phyloP scores from a whole-genome alignment of 2,797 vertebrate species.

The Amazona ochrocephala region DNA sequence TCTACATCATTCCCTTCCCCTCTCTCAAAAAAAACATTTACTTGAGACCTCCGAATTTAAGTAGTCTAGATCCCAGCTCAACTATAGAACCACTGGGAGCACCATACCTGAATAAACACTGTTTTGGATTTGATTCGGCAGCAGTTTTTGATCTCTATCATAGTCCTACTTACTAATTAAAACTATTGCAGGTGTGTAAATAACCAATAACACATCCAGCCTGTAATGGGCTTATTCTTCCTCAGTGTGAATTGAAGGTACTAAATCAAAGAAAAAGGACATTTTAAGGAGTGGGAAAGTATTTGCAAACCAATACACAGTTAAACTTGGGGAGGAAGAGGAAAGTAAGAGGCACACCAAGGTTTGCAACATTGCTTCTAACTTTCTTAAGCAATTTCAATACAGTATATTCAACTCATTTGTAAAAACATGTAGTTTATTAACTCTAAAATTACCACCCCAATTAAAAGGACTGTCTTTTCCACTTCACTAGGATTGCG shows the following conservation, averaged over 20 bases:
- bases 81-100: not conserved
- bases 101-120: not conserved
- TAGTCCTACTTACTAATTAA: not conserved
- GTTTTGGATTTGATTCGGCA: not conserved
- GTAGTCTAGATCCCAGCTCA: not conserved
- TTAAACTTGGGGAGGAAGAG: not conserved
- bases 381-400: not conserved
- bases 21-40: not conserved
- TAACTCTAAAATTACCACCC: conserved; percentile 22
- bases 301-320: not conserved
- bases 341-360: not conserved
- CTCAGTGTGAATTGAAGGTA: not conserved
- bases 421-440: not conserved
- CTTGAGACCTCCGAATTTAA: not conserved
- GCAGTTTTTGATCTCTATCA: not conserved
- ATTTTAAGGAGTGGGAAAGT: not conserved
- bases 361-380: not conserved
- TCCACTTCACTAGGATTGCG: conserved; percentile 9
- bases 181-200: not conserved
- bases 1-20: not conserved
- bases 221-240: not conserved
- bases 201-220: not conserved
- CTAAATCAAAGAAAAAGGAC: not conserved
- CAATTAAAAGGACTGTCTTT: conserved; percentile 31
- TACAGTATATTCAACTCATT: not conserved